These are phyloP conservation scores for Microctonus aethiopoides DNA, from an alignment of 2,888 invertebrate genomes.

Conservation along the genomic window DNA sequence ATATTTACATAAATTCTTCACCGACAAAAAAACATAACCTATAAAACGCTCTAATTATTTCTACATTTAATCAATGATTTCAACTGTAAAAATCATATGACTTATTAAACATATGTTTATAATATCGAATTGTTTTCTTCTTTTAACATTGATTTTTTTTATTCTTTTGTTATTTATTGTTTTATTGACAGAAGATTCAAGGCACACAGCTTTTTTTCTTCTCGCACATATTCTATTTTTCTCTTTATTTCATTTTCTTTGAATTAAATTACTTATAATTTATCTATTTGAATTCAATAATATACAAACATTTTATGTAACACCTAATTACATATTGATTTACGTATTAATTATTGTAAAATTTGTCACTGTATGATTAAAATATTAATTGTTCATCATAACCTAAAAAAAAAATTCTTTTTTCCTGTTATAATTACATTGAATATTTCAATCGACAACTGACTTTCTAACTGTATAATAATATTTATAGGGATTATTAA, in stretches of 20 bases:
- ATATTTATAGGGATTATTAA: no score
- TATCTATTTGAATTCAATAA: neutral
- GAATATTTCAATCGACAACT: no score
- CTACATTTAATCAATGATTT: slow-evolving; percentile 21
- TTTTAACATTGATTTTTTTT: no score
- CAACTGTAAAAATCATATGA: slow-evolving; percentile 15
- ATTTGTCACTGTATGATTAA: neutral
- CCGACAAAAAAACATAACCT: slow-evolving; percentile 1
- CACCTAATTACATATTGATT: neutral
- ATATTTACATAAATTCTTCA: slow-evolving; percentile 35
- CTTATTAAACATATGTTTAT: slow-evolving; percentile 9
- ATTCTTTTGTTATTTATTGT: slow-evolving; percentile 4
- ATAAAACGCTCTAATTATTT: neutral
- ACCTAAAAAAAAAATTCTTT: no score
- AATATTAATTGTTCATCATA: no score
- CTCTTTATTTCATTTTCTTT: neutral
- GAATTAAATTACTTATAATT: slow-evolving; percentile 11
- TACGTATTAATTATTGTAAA: neutral
- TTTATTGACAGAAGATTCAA: slow-evolving; percentile 43
- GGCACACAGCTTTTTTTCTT: slow-evolving; percentile 47
- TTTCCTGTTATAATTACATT: no score
- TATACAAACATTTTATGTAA: neutral
- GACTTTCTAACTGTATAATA: no score
- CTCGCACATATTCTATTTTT: neutral
- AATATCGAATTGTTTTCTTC: no score